Base-by-base conservation (phyloP, 2,888 invertebrate species). In the Choreutis nemorana region DNA sequence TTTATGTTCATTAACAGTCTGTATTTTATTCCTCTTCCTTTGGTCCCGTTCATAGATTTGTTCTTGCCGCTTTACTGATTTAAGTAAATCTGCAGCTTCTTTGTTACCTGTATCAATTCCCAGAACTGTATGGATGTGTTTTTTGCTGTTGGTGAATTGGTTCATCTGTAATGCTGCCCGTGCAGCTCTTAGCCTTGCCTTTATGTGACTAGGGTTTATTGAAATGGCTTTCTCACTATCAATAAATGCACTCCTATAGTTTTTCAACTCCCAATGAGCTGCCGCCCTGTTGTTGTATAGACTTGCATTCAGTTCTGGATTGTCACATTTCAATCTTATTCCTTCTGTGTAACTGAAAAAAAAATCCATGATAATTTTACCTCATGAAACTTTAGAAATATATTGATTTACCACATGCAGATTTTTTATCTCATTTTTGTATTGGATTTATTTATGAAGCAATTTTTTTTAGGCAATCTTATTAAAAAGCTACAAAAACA, bases 281-380 rank as follows among this genome's bases (percentile, higher is more conserved):
- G 97, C 94, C 2, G 97, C 91, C 36, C 98, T 82, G 57, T 99
- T 99, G 48, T 94, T 94, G 50, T 93, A 90, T 8, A 99, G 78
- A 34, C 87, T 86, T 4, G 95, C 89, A 54, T 91, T 87, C 1
- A 96, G 62, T 40, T 89, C 86, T 1, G 67, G 51, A 37, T 83
- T 72, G 40, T 89, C 81, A 59, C 90, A 90, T 47, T 87, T 87
- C 2, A 84, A 80, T 62, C 87, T 90, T 22, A 98, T 84, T 1
- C 93, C 98, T 66, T 95, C 94, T 0, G 94, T 92, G 56, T 97
- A 97, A 30, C 89, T 87, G 51, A 14, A 28, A 31, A 24, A 9
- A 30, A 12, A 11, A 30, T 13, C 12, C 14, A 26, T 9, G 18
- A 14, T n/a, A 5, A 7, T 18, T 18, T 18, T 18, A 18, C 18